phyloP scores from a whole-genome alignment of 2,113 vertebrate genomes.

The Rattus rattus region DNA sequence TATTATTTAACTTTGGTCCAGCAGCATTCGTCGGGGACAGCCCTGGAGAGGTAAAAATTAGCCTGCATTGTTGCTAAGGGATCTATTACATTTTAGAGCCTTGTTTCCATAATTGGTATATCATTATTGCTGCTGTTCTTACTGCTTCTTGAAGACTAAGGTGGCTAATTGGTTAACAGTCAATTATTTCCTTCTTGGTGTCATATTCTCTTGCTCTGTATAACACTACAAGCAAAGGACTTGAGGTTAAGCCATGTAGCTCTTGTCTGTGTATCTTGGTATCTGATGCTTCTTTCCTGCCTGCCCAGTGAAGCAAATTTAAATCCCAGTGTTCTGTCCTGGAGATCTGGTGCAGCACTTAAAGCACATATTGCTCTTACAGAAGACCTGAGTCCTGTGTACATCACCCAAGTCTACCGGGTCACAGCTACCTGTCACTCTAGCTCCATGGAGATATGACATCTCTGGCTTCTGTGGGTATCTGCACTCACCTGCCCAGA shows the following conservation, averaged over 20 bases:
- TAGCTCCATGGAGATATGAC: background rate
- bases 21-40: background rate
- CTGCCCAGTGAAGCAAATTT: background rate
- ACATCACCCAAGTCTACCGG: too few species aligned
- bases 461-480: background rate
- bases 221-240: background rate
- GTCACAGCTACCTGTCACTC: background rate
- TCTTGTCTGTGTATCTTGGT: background rate
- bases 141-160: background rate
- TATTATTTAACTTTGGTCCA: background rate
- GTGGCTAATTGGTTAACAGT: background rate
- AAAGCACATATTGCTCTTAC: background rate
- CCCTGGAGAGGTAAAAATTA: background rate
- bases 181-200: background rate
- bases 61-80: background rate
- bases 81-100: background rate
- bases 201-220: background rate
- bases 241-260: background rate
- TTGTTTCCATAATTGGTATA: background rate
- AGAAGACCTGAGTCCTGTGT: background rate
- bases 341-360: too few species aligned
- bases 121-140: background rate
- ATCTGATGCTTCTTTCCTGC: background rate
- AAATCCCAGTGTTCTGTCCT: background rate
- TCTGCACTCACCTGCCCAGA: background rate